phyloP scores from a whole-genome alignment of 2,888 invertebrate genomes.

The Agonopterix heracliana region DNA sequence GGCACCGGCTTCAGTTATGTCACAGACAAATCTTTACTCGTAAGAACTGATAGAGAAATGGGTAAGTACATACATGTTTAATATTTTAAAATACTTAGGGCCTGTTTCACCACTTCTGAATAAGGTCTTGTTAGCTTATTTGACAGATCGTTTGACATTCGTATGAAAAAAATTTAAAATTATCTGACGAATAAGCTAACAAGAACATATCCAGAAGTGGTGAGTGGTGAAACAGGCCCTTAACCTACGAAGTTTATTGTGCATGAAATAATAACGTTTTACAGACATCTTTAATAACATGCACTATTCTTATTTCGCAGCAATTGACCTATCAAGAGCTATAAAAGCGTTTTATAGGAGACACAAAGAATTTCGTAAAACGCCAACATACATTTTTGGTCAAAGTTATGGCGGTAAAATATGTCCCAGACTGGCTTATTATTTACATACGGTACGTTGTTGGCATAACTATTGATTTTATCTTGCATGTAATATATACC shows the following conservation, averaged over 20 bases:
- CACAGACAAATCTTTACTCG: slow-evolving; percentile 53
- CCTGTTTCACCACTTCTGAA: too few species aligned
- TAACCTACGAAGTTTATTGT: too few species aligned
- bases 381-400: slow-evolving; percentile 88
- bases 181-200: too few species aligned
- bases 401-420: slow-evolving; percentile 96
- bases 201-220: too few species aligned
- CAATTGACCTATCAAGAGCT: slow-evolving; percentile 83
- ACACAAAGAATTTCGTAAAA: slow-evolving; percentile 81
- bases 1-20: slow-evolving; percentile 92
- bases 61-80: slow-evolving; percentile 32
- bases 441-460: slow-evolving; percentile 50
- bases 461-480: background rate
- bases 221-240: too few species aligned
- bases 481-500: too few species aligned
- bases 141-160: too few species aligned
- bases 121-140: too few species aligned
- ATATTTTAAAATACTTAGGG: too few species aligned
- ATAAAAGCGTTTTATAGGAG: slow-evolving; percentile 81
- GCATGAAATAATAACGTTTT: too few species aligned
- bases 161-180: too few species aligned
- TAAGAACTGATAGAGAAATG: slow-evolving; percentile 50
- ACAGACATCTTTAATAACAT: too few species aligned
- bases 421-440: slow-evolving; percentile 70
- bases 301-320: slow-evolving; percentile 38